Percentiles rank a stretch among this genome's conserved stretches.
phyloP scores from a whole-genome alignment of 2,888 invertebrate species.

The Mesoligia furuncula region DNA sequence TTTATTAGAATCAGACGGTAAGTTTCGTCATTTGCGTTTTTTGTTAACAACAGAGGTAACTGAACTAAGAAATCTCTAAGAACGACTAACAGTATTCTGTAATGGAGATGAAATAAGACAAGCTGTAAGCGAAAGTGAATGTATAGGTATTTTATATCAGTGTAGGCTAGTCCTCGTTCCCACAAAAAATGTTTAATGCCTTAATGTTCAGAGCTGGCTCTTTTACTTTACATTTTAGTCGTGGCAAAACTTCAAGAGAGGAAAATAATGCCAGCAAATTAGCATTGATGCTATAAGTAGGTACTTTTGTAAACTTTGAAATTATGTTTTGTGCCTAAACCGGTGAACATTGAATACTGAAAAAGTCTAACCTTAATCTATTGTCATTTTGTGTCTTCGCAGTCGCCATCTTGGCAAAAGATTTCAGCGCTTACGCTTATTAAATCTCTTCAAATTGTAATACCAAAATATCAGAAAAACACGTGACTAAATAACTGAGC shows the following conservation, averaged over 20 bases:
- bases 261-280: neutral
- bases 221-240: neutral
- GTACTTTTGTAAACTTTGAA: neutral
- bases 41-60: constrained; percentile 53
- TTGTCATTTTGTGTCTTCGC: neutral
- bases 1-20: constrained; percentile 28
- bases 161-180: neutral
- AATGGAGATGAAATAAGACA: constrained; percentile 52
- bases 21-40: constrained; percentile 46
- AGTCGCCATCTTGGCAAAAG: neutral
- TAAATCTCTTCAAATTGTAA: constrained; percentile 8
- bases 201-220: neutral
- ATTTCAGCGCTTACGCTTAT: neutral
- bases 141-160: constrained; percentile 13
- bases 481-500: constrained; percentile 19
- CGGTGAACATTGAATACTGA: neutral
- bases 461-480: constrained; percentile 4
- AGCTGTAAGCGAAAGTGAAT: constrained; percentile 61
- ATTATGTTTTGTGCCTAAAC: neutral
- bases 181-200: constrained; percentile 18
- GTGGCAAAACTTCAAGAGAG: neutral
- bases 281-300: neutral
- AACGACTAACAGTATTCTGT: constrained; percentile 57
- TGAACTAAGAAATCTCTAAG: constrained; percentile 53
- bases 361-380: neutral